Base-by-base conservation (phyloP, 2,888 invertebrate genomes). In the Monoplex corrugatus region DNA sequence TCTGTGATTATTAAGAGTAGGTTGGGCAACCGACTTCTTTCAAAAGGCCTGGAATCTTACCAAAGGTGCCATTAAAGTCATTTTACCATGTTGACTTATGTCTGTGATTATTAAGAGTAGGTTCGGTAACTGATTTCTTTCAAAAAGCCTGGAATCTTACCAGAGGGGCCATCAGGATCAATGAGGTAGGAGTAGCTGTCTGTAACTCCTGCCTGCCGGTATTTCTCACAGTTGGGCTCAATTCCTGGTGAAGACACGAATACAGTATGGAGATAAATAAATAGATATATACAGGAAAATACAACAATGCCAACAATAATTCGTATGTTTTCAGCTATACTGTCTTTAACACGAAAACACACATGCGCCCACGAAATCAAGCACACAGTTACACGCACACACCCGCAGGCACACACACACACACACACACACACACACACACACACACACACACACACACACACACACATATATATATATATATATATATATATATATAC, bases 221-320 rank as follows among this genome's bases (percentile, higher is more conserved):
- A 93, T 44, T 91, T 91, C 82, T 94, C 92, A 90, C 95, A 95
- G 85, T 93, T 93, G 0, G 93, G 92, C 68, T 91, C 92, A 86
- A 94, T 92, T 43, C 94, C 95, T 95, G 89, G 3, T 13, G 23
- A 63, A 19, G 23, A 63, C 23, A 63, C 16, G 16, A 63, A 63
- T 63, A 63, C n/a, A n/a, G n/a, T n/a, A n/a, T n/a, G n/a, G n/a
- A n/a, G n/a, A n/a, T n/a, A n/a, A n/a, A n/a, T 19, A 50, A 50
- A 50, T n/a, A n/a, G n/a, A n/a, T n/a, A n/a, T n/a, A n/a, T n/a
- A n/a, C n/a, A n/a, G n/a, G n/a, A n/a, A n/a, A 50, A 50, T 13
- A 19, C 8, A 50, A 50, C 50, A 8, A 50, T 50, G 8, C 50
- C 50, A 50, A 13, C 50, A 50, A 19, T 13, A 50, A 13, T 50